Base-by-base conservation (phyloP, 2,888 invertebrate genomes). In the Hemicrepidius hirtus region DNA sequence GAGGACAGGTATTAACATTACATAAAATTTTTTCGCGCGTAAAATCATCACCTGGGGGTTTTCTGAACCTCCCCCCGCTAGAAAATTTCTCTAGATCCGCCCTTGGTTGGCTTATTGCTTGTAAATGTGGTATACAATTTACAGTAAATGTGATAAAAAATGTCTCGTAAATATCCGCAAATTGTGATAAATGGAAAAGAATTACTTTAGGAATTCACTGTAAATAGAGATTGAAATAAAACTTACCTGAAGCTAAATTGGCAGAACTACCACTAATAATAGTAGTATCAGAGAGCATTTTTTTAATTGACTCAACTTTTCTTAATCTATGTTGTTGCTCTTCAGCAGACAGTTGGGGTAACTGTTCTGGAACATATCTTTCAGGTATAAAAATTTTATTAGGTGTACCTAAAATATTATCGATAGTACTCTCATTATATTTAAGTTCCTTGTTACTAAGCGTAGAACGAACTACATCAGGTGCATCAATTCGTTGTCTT, bases 361-460 rank as follows among this genome's bases (percentile, higher is more conserved):
- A 92, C 88, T 95, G 94, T 85, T 97, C 97, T 20, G 97, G 96
- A 79, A 97, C 93, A 82, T 97, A 97, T 78, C 97, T 90, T 87
- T 97, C 97, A 0, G 97, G 97, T 80, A 97, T 97, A 74, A 93
- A 88, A 79, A 97, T 97, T 88, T 97, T 97, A 85, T 94, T 94
- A 12, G 97, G 97, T 13, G 95, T 94, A 57, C 94, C 94, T 35
- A 97, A 87, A 81, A 97, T 88, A 84, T 92, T 93, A 85, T 97
- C 97, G 77, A 97, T 97, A 55, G 96, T 95, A 79, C 91, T 92
- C 82, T 94, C 93, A 67, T 93, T 94, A 81, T 92, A 92, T 76
- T 92, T 91, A 66, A 91, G 87, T 81, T 92, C 92, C 78, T 88
- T 89, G 76, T 87, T 89, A 77, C 89, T 89, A 74, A 95, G 84